Percentiles rank a stretch among this genome's conserved stretches.
Conservation (phyloP, 2,797 vertebrate genomes). For the Esox lucius region DNA sequence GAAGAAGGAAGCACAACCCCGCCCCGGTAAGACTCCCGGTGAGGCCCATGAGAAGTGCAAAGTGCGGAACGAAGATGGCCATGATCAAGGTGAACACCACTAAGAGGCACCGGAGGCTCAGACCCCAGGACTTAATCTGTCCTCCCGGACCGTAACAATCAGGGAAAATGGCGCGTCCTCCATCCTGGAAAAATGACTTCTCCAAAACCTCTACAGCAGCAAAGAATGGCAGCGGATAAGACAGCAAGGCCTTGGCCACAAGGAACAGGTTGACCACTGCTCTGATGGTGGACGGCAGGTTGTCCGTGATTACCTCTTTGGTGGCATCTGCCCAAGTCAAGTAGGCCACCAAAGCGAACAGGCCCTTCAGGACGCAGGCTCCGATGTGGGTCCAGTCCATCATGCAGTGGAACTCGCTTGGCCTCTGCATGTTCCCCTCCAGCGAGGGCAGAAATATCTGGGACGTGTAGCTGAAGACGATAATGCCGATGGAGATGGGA, state of each 20-base stretch:
- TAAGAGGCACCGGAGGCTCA: conserved; percentile 83
- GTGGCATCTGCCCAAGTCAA: conserved; percentile 94
- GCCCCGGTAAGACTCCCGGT: conserved; percentile 93
- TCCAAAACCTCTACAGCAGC: conserved; percentile 93
- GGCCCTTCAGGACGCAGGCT: conserved; percentile 91
- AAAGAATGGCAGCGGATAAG: conserved; percentile 91
- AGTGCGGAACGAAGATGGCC: conserved; percentile 94
- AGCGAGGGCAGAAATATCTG: conserved; percentile 95
- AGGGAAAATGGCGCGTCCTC: conserved; percentile 82
- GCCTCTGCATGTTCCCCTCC: conserved; percentile 93
- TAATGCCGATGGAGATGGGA: conserved; percentile 94
- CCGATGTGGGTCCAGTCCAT: conserved; percentile 97
- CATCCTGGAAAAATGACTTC: conserved; percentile 90
- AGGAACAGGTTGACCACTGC: conserved; percentile 93
- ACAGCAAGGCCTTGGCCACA: conserved; percentile 89
- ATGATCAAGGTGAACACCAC: conserved; percentile 92
- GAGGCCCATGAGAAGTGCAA: conserved; percentile 92
- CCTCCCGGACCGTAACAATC: conserved; percentile 87
- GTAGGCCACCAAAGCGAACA: conserved; percentile 93
- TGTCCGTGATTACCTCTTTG: conserved; percentile 95
- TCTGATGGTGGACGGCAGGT: conserved; percentile 89
- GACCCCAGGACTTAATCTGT: conserved; percentile 88
- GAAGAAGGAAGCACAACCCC: conserved; percentile 90
- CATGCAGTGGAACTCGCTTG: conserved; percentile 94
- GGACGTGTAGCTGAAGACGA: conserved; percentile 97